Percentiles rank a stretch among this genome's conserved stretches.
phyloP scores from a whole-genome alignment of 2,113 vertebrate genomes.

The Micronycteris hirsuta region DNA sequence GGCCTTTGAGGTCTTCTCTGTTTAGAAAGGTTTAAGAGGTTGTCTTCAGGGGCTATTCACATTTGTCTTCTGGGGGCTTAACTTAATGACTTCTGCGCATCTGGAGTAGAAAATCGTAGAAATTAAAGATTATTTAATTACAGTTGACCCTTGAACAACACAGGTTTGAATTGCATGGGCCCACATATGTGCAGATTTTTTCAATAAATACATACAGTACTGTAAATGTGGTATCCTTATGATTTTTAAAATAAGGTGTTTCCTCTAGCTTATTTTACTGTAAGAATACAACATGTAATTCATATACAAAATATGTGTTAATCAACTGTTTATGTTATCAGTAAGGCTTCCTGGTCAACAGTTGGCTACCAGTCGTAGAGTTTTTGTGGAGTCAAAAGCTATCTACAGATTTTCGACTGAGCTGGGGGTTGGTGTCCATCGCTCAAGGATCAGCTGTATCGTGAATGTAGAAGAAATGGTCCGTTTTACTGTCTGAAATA shows the following conservation, averaged over 20 bases:
- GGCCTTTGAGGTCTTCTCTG: constrained; percentile 7
- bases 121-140: constrained; percentile 15
- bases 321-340: background rate
- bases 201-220: background rate
- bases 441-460: background rate
- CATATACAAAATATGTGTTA: background rate
- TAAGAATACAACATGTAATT: background rate
- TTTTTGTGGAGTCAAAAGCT: background rate
- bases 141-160: background rate
- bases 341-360: background rate
- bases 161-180: background rate
- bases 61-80: background rate
- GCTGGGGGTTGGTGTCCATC: background rate
- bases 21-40: constrained; percentile 29
- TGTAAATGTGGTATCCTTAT: background rate
- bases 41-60: background rate
- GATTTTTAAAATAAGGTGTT: background rate
- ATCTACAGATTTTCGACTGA: background rate
- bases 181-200: background rate
- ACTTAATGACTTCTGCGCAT: background rate
- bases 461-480: background rate
- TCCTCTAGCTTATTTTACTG: background rate
- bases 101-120: constrained; percentile 22
- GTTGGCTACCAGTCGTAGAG: background rate
- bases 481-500: constrained; percentile 18